Conservation (phyloP, 2,888 invertebrate species). For the Colletes collaris region DNA sequence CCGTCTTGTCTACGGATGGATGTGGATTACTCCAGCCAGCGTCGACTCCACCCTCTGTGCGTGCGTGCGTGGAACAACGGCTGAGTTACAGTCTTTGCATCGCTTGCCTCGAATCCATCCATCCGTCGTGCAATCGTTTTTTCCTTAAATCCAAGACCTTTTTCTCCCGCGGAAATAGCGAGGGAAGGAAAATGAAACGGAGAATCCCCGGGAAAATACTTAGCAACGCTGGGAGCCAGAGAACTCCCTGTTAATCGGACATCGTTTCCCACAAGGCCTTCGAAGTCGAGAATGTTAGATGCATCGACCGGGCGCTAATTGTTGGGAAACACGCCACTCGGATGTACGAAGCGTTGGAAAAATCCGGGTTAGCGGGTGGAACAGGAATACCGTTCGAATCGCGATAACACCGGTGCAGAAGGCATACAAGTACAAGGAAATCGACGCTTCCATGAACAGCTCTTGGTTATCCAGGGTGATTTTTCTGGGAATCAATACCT, state of each 20-base stretch:
- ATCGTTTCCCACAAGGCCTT: neutral
- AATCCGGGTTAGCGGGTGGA: neutral
- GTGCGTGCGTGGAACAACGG: constrained; percentile 30
- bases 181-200: neutral
- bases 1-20: constrained; percentile 48
- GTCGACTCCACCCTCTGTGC: constrained; percentile 31
- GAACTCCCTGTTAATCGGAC: constrained; percentile 16
- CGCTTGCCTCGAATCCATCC: constrained; percentile 45
- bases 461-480: no score
- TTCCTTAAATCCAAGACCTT: constrained; percentile 43
- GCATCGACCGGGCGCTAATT: constrained; percentile 5
- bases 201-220: no score
- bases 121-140: constrained; percentile 45
- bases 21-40: constrained; percentile 40
- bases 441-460: no score
- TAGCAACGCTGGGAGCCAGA: neutral
- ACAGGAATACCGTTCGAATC: constrained; percentile 15
- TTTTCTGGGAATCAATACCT: no score
- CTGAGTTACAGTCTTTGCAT: constrained; percentile 29
- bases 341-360: neutral
- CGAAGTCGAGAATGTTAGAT: neutral
- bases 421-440: no score
- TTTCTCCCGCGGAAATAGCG: neutral
- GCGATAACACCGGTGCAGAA: constrained; percentile 5
- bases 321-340: constrained; percentile 1